Base-by-base conservation (phyloP, 2,888 invertebrate genomes). In the Teleiodes luculella region DNA sequence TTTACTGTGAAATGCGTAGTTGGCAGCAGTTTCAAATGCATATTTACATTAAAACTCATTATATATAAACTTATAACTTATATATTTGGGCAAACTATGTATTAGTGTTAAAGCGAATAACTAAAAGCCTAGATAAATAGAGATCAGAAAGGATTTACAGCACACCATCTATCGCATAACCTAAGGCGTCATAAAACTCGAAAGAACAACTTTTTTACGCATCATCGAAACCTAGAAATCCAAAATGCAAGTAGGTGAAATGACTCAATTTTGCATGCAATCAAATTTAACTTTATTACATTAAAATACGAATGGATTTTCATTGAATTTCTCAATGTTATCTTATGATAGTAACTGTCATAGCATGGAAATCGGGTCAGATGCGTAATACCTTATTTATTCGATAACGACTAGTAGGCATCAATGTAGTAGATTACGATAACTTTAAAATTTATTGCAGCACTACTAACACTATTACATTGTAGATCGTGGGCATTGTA, bases 351-450 rank as follows among this genome's bases (percentile, higher is more conserved):
- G 61, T 66, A 74, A 49, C 20, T 45, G 55, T 43, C 54, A 52
- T 43, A 54, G 35, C 39, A 8, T 60, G 58, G 63, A 69, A 86
- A 81, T 81, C 77, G 74, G 86, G 86, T 83, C 86, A 84, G 75
- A 79, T 71, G 68, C 68, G 75, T 75, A 76, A 52, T 47, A 47
- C 50, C 45, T 43, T 45, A 68, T 36, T 43, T 45, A 68, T 68
- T 70, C 63, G 80, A 82, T 81, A 78, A 74, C 70, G 61, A 57
- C 57, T 52, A 48, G 59, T 64, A 61, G 66, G 69, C 68, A 69
- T 68, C 63, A 13, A 31, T 13, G 52, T 16, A 31, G 16, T 43
- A 52, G 46, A 46, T 46, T 46, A 53, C 39, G 53, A 53, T 47
- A 48, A 47, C 8, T 28, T 30, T 52, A 8, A n/a, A 45, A 52